Evolutionary conservation across 2,113 vertebrate species (phyloP), one percentile per base, ranked within the genome.

Genomic region (Cervus canadensis): DNA sequence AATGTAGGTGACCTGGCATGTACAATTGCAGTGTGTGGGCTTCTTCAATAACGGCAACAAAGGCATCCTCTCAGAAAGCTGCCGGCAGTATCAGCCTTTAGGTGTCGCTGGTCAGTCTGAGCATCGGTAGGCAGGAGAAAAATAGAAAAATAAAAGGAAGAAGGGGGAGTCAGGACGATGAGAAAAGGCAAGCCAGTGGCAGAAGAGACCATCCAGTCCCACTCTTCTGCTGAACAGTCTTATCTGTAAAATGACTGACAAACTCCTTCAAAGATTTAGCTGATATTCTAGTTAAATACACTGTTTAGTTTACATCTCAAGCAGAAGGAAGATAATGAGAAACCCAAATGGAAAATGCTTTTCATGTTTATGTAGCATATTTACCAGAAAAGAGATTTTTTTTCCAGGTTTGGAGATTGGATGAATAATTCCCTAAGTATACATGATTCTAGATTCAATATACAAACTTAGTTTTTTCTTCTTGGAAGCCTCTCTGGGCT

Each of bases 1-100:
- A 88, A 89, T 59, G 90, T 91, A 48, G 94, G 82, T 96, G 97
- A 96, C 94, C 83, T 88, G 48, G 83, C 43, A 88, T 59, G 50
- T 86, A 94, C 59, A 82, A 52, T 8, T 85, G 76, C 64, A 92
- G 59, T 36, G 48, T 90, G 79, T 50, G 50, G 95, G 13, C 33
- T 95, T 60, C 59, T 56, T 92, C 40, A 59, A 21, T 90, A 86
- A 95, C 9, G 16, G 54, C 19, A 86, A 71, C 64, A 95, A 87
- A 85, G 57, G 25, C 78, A 60, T 6, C 33, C 25, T 40, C 36
- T 21, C 50, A 62, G 54, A 59, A 67, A 92, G 60, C 6, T 40
- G 43, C 86, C 50, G 14, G 23, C 7, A 86, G 15, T 2, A 28
- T 33, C 4, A 23, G 74, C 28, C 85, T 92, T 16, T 56, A 82